Evolutionary conservation across 2,797 vertebrate species (phyloP).

Genomic region (Cuniculus paca): DNA sequence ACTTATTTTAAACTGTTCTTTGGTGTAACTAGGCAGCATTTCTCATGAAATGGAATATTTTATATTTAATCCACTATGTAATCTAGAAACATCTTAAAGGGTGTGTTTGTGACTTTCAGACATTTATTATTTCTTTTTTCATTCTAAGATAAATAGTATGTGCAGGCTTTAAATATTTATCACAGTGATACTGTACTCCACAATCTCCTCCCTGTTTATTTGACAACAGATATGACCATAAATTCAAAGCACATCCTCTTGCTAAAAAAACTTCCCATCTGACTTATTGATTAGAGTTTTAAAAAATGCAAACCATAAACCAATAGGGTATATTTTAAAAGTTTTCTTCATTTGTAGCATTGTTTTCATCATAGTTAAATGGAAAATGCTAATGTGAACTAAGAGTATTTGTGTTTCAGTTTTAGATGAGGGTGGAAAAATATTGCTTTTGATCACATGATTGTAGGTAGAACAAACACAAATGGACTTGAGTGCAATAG

Average conservation of each 20-base stretch:
- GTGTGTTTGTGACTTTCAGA: constrained; percentile 16
- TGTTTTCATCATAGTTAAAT: constrained; percentile 31
- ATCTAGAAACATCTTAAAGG: constrained; percentile 31
- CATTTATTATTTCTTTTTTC: background rate
- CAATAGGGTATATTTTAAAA: constrained; percentile 4
- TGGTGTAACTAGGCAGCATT: background rate
- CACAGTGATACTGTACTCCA: background rate
- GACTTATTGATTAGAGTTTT: constrained; percentile 17
- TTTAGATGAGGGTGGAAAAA: background rate
- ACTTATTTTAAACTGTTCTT: constrained; percentile 14
- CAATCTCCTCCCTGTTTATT: background rate
- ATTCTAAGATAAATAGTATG: background rate
- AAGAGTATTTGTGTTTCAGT: background rate
- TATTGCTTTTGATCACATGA: background rate
- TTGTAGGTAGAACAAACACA: background rate
- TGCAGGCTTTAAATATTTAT: constrained; percentile 23
- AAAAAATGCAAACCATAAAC: constrained; percentile 5
- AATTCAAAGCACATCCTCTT: constrained; percentile 13
- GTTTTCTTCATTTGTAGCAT: background rate
- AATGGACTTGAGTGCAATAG: background rate
- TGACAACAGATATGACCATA: background rate
- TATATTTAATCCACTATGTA: constrained; percentile 5
- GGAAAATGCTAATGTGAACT: constrained; percentile 14
- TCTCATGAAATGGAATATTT: background rate
- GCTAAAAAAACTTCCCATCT: background rate